Evolutionary conservation across 1,140 invertebrate genomes (phyloP).

Genomic region (Campoletis sonorensis): DNA sequence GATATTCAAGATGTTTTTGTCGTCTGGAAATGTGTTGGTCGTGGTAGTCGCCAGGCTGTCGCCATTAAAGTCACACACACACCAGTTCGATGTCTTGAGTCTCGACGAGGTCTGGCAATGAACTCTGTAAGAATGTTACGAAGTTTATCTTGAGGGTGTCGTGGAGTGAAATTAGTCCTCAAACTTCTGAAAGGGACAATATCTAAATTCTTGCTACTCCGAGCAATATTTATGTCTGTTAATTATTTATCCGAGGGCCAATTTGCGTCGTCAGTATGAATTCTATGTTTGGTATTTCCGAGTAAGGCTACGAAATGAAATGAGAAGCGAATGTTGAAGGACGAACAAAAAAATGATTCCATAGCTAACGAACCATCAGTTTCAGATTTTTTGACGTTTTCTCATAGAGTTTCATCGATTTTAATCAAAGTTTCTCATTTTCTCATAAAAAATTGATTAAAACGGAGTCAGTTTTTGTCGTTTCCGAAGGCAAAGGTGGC

Average conservation of each 20-base stretch:
- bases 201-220: neutral
- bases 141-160: slow-evolving; percentile 9
- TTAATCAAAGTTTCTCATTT: too few species aligned
- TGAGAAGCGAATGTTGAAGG: too few species aligned
- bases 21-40: neutral
- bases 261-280: too few species aligned
- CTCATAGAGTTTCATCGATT: too few species aligned
- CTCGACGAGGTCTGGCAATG: slow-evolving; percentile 1
- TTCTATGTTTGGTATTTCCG: too few species aligned
- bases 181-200: neutral
- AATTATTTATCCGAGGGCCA: neutral
- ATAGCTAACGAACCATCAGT: too few species aligned
- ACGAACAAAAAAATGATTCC: too few species aligned
- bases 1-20: slow-evolving; percentile 36
- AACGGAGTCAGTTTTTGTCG: too few species aligned
- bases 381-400: too few species aligned
- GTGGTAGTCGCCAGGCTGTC: slow-evolving; percentile 29
- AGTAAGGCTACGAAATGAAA: too few species aligned
- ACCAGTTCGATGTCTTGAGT: neutral
- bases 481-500: too few species aligned
- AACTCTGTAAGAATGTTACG: neutral
- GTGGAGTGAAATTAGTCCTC: neutral
- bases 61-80: slow-evolving; percentile 15
- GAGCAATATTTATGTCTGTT: neutral
- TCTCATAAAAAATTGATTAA: too few species aligned